phyloP scores from a whole-genome alignment of 2,113 vertebrate species.

The Archocentrus centrarchus region DNA sequence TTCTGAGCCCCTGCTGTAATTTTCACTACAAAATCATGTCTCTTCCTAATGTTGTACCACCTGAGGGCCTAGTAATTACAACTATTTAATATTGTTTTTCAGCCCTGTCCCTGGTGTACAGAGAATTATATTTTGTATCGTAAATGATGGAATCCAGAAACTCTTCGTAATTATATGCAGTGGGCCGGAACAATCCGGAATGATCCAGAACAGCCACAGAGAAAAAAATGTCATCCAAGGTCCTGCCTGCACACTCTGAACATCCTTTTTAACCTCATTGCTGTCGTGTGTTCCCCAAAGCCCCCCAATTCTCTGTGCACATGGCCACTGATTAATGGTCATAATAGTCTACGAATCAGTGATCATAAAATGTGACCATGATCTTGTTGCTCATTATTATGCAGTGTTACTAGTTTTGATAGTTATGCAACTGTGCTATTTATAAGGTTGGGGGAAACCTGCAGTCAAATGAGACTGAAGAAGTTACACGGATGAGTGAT shows the following conservation, averaged over 20 bases:
- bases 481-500: not conserved
- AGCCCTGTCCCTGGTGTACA: not conserved
- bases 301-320: not conserved
- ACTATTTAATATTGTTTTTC: conserved; percentile 5
- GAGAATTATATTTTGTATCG: conserved; percentile 6
- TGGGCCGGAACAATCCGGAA: not conserved
- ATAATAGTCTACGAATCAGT: not conserved
- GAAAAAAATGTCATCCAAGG: not conserved
- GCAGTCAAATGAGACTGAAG: not conserved
- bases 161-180: not conserved
- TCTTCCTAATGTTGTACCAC: conserved; percentile 8
- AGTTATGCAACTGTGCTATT: not conserved
- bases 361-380: not conserved
- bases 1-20: not conserved
- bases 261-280: not conserved
- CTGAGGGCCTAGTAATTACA: conserved; percentile 1
- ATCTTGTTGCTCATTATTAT: not conserved
- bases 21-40: not conserved
- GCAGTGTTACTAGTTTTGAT: not conserved
- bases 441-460: not conserved
- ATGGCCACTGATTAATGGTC: not conserved
- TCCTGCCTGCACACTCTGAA: not conserved
- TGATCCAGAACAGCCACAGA: not conserved
- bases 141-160: not conserved
- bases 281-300: not conserved